phyloP scores from a whole-genome alignment of 2,888 invertebrate genomes.

The Entomobrya multifasciata region DNA sequence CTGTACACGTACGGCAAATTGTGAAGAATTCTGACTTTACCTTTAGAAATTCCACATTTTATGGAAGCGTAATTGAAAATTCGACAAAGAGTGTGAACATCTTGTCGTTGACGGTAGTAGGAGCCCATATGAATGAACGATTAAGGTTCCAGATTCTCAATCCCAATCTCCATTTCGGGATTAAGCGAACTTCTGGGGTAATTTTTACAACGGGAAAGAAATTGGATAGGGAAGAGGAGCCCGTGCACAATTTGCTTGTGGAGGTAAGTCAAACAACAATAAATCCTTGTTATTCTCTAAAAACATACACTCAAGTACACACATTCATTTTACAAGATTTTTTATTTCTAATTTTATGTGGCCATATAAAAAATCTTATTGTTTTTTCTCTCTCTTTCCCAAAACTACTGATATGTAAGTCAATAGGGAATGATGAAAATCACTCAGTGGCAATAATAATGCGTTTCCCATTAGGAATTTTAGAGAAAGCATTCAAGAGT shows the following conservation, averaged over 20 bases:
- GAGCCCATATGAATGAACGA: constrained; percentile 93
- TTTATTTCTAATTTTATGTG: constrained; percentile 15
- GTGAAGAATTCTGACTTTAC: constrained; percentile 89
- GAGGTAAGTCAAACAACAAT: constrained; percentile 85
- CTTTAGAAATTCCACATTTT: constrained; percentile 90
- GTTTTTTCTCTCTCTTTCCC: neutral
- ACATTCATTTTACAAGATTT: neutral
- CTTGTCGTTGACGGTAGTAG: constrained; percentile 93
- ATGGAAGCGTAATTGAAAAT: constrained; percentile 92
- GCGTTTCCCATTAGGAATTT: constrained; percentile 44
- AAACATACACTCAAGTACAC: constrained; percentile 9
- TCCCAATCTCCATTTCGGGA: constrained; percentile 91
- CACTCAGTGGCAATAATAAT: constrained; percentile 53
- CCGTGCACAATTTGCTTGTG: constrained; percentile 91
- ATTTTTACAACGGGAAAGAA: constrained; percentile 90
- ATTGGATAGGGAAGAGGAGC: constrained; percentile 93
- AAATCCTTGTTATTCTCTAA: neutral
- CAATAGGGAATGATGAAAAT: constrained; percentile 55
- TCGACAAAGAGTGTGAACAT: constrained; percentile 90
- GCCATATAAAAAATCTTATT: neutral
- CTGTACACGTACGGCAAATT: constrained; percentile 85
- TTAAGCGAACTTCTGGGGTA: constrained; percentile 94
- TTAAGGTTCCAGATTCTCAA: constrained; percentile 92
- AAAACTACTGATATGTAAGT: no score
- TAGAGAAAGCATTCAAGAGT: no score